phyloP scores from a whole-genome alignment of 2,113 vertebrate species.

The Daphoenositta chrysoptera region DNA sequence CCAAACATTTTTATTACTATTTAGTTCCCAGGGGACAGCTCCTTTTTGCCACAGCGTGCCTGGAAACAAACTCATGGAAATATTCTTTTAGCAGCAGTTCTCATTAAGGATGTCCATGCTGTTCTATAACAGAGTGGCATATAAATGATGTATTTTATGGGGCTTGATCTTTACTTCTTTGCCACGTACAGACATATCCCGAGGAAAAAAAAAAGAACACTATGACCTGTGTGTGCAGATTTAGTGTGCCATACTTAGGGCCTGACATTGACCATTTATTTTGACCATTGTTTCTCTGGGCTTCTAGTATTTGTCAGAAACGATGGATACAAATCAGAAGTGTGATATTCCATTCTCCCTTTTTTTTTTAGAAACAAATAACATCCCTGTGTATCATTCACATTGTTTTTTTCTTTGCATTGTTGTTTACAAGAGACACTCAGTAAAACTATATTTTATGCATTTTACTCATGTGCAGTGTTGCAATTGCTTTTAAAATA shows the following conservation, averaged over 20 bases:
- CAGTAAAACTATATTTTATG: not conserved
- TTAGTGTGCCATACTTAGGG: not conserved
- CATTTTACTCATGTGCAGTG: not conserved
- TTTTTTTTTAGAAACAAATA: not conserved
- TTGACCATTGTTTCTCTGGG: not conserved
- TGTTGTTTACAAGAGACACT: not conserved
- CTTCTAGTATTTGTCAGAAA: not conserved
- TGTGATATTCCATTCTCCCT: not conserved
- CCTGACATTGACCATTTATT: not conserved
- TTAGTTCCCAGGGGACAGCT: slow-evolving; percentile 73
- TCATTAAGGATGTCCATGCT: slow-evolving; percentile 87
- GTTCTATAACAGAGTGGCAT: slow-evolving; percentile 84
- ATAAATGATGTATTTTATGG: slow-evolving; percentile 91
- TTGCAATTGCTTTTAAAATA: not conserved
- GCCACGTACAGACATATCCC: slow-evolving; percentile 74
- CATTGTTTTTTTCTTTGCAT: not conserved
- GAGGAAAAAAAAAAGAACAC: not conserved
- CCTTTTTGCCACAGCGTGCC: slow-evolving; percentile 73
- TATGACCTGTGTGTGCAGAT: not conserved
- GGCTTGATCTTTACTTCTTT: slow-evolving; percentile 84
- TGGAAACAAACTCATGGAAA: slow-evolving; percentile 78
- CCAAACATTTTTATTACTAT: not conserved
- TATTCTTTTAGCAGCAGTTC: slow-evolving; percentile 78
- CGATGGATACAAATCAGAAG: not conserved
- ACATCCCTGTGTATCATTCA: not conserved